These are phyloP conservation scores for Oikopleura albicans DNA, from an alignment of 23 tunicate genomes.

Conservation along the genomic window DNA sequence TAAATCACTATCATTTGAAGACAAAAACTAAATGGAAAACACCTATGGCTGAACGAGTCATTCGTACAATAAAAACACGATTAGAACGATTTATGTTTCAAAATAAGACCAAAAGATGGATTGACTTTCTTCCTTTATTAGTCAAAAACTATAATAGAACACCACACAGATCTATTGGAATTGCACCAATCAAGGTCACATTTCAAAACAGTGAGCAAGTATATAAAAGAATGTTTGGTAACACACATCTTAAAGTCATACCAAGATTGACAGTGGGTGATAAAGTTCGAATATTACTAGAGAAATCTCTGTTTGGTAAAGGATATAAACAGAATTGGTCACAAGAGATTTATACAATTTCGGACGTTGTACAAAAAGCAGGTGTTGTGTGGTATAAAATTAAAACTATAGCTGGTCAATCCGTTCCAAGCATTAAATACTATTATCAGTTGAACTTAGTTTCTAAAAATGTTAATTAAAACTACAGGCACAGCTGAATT, in stretches of 20 bases:
- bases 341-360: neutral
- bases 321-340: neutral
- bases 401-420: neutral
- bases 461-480: neutral
- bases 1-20: neutral
- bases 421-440: neutral
- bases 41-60: neutral
- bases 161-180: neutral
- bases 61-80: neutral
- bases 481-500: too few species aligned
- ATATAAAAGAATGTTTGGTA: neutral
- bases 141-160: neutral
- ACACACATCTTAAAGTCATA: neutral
- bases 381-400: neutral
- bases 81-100: neutral
- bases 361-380: neutral
- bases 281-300: neutral
- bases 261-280: neutral
- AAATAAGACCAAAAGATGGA: slow-evolving; percentile 2
- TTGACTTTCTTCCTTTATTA: neutral
- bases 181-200: neutral
- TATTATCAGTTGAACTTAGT: neutral
- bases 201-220: neutral
- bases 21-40: neutral
- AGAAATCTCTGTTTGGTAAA: neutral